These are phyloP conservation scores for Hiodon tergisus DNA, from an alignment of 2,113 vertebrate species.

Conservation along the genomic window DNA sequence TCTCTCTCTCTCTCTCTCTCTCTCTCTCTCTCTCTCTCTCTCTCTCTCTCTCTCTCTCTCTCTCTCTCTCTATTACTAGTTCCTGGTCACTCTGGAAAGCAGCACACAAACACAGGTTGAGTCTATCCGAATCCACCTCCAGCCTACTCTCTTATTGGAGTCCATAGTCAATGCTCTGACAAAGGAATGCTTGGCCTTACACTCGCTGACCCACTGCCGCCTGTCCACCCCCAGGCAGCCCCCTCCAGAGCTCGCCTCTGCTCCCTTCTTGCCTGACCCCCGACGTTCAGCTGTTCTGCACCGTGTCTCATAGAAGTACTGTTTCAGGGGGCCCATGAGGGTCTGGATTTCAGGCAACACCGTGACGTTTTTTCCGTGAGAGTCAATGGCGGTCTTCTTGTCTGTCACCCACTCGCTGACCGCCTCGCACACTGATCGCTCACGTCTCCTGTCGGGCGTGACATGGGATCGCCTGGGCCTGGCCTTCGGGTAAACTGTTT, in stretches of 20 bases:
- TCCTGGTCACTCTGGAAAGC: constrained; percentile 58
- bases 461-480: constrained; percentile 38
- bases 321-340: constrained; percentile 69
- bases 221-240: constrained; percentile 80
- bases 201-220: constrained; percentile 79
- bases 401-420: constrained; percentile 74
- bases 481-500: constrained; percentile 41
- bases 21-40: not conserved
- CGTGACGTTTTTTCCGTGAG: constrained; percentile 63
- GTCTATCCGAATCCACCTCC: constrained; percentile 88
- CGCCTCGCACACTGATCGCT: constrained; percentile 76
- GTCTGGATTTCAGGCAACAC: constrained; percentile 76
- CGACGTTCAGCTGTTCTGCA: constrained; percentile 50
- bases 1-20: not conserved
- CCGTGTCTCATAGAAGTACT: constrained; percentile 85
- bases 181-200: constrained; percentile 75
- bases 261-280: not conserved
- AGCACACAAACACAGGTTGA: constrained; percentile 85
- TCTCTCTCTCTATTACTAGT: constrained; percentile 28
- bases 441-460: constrained; percentile 51
- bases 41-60: not conserved
- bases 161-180: constrained; percentile 79
- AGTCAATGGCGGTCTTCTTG: constrained; percentile 68
- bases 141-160: constrained; percentile 63
- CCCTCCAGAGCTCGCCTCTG: constrained; percentile 46